Base-by-base conservation (phyloP, 2,113 vertebrate genomes). In the Emberiza fucata region DNA sequence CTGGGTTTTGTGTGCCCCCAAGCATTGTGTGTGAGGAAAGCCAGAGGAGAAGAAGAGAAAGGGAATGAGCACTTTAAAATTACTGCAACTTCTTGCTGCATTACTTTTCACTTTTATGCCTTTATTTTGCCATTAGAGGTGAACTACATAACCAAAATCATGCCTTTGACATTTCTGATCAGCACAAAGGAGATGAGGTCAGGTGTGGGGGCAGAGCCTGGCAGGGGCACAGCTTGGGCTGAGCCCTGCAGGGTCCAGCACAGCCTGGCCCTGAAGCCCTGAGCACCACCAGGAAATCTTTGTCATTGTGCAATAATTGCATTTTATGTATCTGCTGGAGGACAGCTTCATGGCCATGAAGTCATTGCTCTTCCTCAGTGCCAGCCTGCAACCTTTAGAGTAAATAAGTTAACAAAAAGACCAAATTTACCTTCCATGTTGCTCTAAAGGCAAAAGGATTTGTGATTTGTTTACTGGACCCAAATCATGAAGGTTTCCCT, bases 401-500 rank as follows among this genome's bases (percentile, higher is more conserved):
- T 19, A 87, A 56, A 47, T 12, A 44, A 35, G 3, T 65, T 11
- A 31, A 66, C 31, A 42, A 29, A 42, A 50, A 42, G 8, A 75
- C 13, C 44, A 25, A 11, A 42, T 51, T 80, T 66, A 35, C 39
- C 27, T 18, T 47, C 20, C 19, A 3, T 0, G 0, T 39, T 59
- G 53, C 11, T 53, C 17, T 63, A 25, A 82, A 66, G 47, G 37
- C 79, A 57, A 9, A 24, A 54, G 66, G 6, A 5, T 68, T 66
- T 5, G 1, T 66, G 57, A 35, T 85, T 57, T 64, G 35, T 57
- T 79, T 81, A 59, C n/a, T 37, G 44, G 21, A 48, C 23, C 9
- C 44, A 57, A 37, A 57, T 9, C 0, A 0, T 5, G 0, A 21
- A 14, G 21, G 17, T 66, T 75, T 57, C 53, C 37, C 28, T 61